Conservation (phyloP, 1,140 invertebrate species). For the Teleogryllus occipitalis region DNA sequence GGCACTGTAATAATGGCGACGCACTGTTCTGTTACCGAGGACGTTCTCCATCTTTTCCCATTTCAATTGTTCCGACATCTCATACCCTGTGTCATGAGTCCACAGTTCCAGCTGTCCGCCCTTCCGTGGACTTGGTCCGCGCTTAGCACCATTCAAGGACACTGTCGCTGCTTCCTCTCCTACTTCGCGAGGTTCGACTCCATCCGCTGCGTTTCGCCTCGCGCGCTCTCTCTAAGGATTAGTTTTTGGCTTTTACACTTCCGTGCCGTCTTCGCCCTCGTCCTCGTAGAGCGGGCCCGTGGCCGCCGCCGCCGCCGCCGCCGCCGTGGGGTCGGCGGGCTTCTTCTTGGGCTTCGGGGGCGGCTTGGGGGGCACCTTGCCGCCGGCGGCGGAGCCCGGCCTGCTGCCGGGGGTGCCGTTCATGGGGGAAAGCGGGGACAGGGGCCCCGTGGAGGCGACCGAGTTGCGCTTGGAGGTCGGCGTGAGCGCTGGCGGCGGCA, state of each 20-base stretch:
- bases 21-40: neutral
- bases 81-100: neutral
- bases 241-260: constrained; percentile 46
- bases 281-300: constrained; percentile 63
- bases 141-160: neutral
- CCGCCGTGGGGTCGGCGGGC: constrained; percentile 37
- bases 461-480: constrained; percentile 19
- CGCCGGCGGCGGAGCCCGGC: constrained; percentile 28
- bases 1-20: neutral
- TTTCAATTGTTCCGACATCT: neutral
- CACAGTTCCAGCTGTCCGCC: neutral
- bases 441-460: neutral
- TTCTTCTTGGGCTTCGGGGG: constrained; percentile 75
- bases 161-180: neutral
- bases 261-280: constrained; percentile 77
- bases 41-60: neutral
- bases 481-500: no score
- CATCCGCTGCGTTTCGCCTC: neutral
- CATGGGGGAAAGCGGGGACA: neutral
- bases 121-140: neutral
- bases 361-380: constrained; percentile 67
- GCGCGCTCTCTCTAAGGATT: no score
- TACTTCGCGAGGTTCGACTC: neutral
- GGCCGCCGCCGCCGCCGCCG: neutral
- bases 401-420: constrained; percentile 30